Evolutionary conservation across 92 coral and sea anemone species (phyloP).

Genomic region (Diadumene lineata): DNA sequence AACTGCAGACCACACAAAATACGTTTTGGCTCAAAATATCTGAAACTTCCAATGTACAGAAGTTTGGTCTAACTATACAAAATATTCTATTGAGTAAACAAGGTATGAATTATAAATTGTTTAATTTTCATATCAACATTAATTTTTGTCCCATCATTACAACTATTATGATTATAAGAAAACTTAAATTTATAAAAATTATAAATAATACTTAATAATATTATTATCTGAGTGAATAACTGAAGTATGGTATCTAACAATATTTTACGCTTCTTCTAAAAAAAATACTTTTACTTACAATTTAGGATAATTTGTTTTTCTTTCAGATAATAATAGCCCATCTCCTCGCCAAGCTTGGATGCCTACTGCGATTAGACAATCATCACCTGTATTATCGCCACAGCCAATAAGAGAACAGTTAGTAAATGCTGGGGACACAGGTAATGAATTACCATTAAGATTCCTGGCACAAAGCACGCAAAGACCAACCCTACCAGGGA

Average conservation of each 20-base stretch:
- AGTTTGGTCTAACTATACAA: slow-evolving; percentile 72
- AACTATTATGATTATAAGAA: no score
- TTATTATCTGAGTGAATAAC: no score
- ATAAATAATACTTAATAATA: no score
- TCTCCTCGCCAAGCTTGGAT: slow-evolving; percentile 26
- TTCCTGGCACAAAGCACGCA: neutral
- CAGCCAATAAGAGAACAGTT: slow-evolving; percentile 21
- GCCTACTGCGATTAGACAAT: neutral
- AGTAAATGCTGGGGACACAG: neutral
- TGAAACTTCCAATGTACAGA: slow-evolving; percentile 58
- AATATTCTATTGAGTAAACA: slow-evolving; percentile 63
- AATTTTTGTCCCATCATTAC: no score
- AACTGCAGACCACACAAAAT: slow-evolving; percentile 27
- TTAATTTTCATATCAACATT: no score
- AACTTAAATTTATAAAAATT: no score
- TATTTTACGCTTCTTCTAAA: no score
- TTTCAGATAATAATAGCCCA: neutral
- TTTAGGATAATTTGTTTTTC: neutral
- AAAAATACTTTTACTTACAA: neutral
- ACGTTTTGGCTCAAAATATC: slow-evolving; percentile 51
- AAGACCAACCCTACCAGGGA: neutral
- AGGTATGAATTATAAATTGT: slow-evolving; percentile 52
- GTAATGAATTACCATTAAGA: slow-evolving; percentile 1
- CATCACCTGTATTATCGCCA: neutral
- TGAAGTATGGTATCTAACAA: no score